These are phyloP conservation scores for Amphimedon queenslandica DNA, from an alignment of 37 sponge, comb jelly and placozoan species.

Conservation along the genomic window DNA sequence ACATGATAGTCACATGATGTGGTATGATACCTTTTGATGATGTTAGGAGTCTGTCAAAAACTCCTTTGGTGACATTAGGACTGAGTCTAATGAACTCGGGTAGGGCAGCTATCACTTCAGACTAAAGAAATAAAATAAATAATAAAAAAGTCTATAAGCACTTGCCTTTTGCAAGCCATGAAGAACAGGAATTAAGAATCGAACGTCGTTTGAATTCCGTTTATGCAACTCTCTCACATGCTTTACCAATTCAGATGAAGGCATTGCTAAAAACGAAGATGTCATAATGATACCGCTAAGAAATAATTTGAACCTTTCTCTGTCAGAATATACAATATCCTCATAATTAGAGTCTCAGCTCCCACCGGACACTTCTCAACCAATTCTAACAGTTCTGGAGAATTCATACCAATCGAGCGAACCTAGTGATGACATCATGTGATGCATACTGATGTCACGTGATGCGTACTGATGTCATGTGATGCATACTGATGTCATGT, in stretches of 20 bases:
- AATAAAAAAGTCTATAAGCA: neutral
- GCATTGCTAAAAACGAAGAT: slow-evolving; percentile 43
- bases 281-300: neutral
- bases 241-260: slow-evolving; percentile 73
- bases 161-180: slow-evolving; percentile 90
- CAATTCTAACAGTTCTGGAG: slow-evolving; percentile 75
- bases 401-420: slow-evolving; percentile 75
- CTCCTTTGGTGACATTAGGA: slow-evolving; percentile 82
- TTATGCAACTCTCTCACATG: slow-evolving; percentile 82
- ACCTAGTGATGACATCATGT: slow-evolving; percentile 51
- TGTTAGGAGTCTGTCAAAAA: slow-evolving; percentile 72
- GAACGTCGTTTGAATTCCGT: slow-evolving; percentile 73
- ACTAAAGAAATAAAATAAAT: slow-evolving; percentile 1
- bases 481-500: too few relatives aligned
- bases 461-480: too few relatives aligned
- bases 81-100: slow-evolving; percentile 88
- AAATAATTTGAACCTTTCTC: slow-evolving; percentile 48
- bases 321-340: slow-evolving; percentile 90
- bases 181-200: slow-evolving; percentile 92
- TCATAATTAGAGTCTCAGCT: slow-evolving; percentile 91
- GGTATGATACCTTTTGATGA: slow-evolving; percentile 48
- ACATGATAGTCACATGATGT: neutral
- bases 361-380: slow-evolving; percentile 89
- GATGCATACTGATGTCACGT: too few relatives aligned
- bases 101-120: slow-evolving; percentile 78